Evolutionary conservation across 2,888 invertebrate genomes (phyloP).

Genomic region (Nematopogon swammerdamellus): DNA sequence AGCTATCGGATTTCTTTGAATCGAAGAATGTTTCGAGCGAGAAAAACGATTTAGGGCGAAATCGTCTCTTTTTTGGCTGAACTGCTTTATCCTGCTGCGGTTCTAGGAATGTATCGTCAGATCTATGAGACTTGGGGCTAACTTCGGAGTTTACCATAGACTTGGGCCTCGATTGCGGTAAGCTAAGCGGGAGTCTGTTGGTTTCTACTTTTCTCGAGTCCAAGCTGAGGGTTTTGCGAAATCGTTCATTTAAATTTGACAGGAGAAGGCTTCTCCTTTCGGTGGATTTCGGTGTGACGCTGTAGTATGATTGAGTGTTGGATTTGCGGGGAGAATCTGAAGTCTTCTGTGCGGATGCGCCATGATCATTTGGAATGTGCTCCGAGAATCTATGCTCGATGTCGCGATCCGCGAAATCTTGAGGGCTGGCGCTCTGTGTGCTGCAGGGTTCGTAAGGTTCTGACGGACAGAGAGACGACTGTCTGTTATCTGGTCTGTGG

Average conservation of each 20-base stretch:
- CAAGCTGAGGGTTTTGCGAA: slow-evolving; percentile 47
- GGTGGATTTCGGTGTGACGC: slow-evolving; percentile 44
- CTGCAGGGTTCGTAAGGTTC: slow-evolving; percentile 21
- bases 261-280: slow-evolving; percentile 41
- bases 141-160: slow-evolving; percentile 44
- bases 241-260: slow-evolving; percentile 44
- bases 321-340: slow-evolving; percentile 1
- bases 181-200: slow-evolving; percentile 30
- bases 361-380: slow-evolving; percentile 31
- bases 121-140: slow-evolving; percentile 32
- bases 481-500: slow-evolving; percentile 35
- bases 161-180: slow-evolving; percentile 39
- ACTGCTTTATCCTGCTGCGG: slow-evolving; percentile 36
- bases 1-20: slow-evolving; percentile 45
- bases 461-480: slow-evolving; percentile 27
- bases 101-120: slow-evolving; percentile 27
- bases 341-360: slow-evolving; percentile 36
- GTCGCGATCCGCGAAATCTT: slow-evolving; percentile 41
- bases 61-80: slow-evolving; percentile 40
- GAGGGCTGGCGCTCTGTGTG: slow-evolving; percentile 17
- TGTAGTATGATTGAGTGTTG: slow-evolving; percentile 22
- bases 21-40: slow-evolving; percentile 52
- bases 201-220: slow-evolving; percentile 45
- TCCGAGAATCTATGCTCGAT: slow-evolving; percentile 49
- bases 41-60: slow-evolving; percentile 41